phyloP scores from a whole-genome alignment of 37 sponge, comb jelly and placozoan genomes.

The Aplysina aerophoba region DNA sequence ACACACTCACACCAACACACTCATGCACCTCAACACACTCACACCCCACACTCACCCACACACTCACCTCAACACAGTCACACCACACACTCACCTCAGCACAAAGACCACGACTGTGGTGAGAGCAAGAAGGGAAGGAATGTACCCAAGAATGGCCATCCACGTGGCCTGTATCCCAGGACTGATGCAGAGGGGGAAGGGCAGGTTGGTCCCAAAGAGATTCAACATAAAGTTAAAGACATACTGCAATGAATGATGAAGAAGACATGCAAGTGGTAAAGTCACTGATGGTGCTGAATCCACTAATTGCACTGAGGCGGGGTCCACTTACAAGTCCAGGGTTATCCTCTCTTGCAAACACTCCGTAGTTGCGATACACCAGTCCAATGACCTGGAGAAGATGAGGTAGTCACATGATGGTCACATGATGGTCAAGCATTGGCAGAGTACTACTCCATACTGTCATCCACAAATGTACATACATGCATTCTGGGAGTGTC shows the following conservation, averaged over 20 bases:
- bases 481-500: too few relatives aligned
- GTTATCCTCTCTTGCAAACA: background rate
- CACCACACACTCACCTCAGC: conserved; percentile 58
- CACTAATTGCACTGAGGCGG: background rate
- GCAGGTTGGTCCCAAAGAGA: conserved; percentile 61
- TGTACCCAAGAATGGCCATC: conserved; percentile 69
- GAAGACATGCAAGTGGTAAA: too few relatives aligned
- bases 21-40: too few relatives aligned
- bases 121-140: conserved; percentile 47
- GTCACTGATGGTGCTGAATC: too few relatives aligned
- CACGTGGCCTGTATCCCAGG: conserved; percentile 26
- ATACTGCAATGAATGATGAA: background rate
- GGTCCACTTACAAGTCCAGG: background rate
- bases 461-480: too few relatives aligned
- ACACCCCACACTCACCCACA: too few relatives aligned
- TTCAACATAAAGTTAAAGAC: conserved; percentile 48
- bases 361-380: conserved; percentile 37
- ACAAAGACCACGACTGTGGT: conserved; percentile 29
- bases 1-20: too few relatives aligned
- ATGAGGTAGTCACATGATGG: background rate
- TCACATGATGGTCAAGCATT: too few relatives aligned
- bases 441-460: too few relatives aligned
- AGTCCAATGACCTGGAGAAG: conserved; percentile 73
- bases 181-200: conserved; percentile 61
- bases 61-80: too few relatives aligned